Base-by-base conservation (phyloP, 1,140 invertebrate genomes). In the Meloidogyne hapla region DNA sequence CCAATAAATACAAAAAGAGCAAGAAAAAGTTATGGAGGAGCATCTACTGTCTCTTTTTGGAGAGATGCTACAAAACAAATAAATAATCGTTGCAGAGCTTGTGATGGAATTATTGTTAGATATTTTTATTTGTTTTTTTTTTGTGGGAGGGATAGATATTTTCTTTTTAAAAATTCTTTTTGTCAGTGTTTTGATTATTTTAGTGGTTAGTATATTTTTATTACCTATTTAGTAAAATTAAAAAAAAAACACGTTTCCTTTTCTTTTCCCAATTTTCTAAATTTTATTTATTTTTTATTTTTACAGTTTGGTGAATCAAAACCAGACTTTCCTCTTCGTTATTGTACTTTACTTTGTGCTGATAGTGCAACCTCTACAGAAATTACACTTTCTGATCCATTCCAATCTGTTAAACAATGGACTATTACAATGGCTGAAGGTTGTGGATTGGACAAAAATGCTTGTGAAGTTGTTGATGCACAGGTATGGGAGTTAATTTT, bases 401-500 rank as follows among this genome's bases (percentile, higher is more conserved):
- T 78, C 45, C 79, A 83, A 72, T 84, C 83, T 42, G 83, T 84
- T 26, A 76, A 77, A 28, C 76, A 75, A 70, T 84, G 83, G 83
- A 80, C 81, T n/a, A 77, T 69, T 42, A 45, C 72, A 70, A 86
- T 84, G 77, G 84, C 83, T 28, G 79, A 81, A 21, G 25, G 62
- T 13, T 76, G 73, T 33, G 81, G 81, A 33, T 70, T 84, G 66
- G 83, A 84, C 65, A 84, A 84, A 67, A 76, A 78, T 40, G 33
- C 72, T 13, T 74, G 68, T 4, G 83, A 84, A 76, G 83, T 83
- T 61, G 83, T 84, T 61, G 83, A 84, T 75, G 83, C 83, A 6
- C 83, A 84, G 79, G 80, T 83, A 72, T 8, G 40, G 13, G 25
- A 23, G n/a, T 25, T 18, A 48, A 48, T 18, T n/a, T 33, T 33